Base-by-base conservation (phyloP, 2,888 invertebrate genomes). In the Eilema sororculum region DNA sequence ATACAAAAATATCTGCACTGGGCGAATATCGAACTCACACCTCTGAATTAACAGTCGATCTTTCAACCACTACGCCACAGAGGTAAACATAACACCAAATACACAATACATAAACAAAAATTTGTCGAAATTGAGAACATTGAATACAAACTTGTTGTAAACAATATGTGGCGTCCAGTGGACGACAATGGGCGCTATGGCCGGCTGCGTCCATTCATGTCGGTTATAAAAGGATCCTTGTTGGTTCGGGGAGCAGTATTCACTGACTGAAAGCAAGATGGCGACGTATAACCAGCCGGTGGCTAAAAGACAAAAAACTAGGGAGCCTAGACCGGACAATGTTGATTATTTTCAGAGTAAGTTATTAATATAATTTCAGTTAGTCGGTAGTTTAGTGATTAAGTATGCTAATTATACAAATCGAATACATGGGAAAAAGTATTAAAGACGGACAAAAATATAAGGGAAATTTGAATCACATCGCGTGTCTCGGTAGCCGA, bases 281-380 rank as follows among this genome's bases (percentile, higher is more conserved):
- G 83, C 93, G 62, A 77, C 87, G 1, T 91, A 92, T 80, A 87
- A 85, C 61, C 93, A 93, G 76, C 84, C 89, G 0, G 89, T 85
- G 0, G 81, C 84, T 1, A 95, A 95, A 78, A 84, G 94, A 75
- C 94, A 91, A 82, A 95, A 94, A 78, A 88, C 91, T n/a, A 80
- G 89, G 46, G 94, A 95, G 25, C 80, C 80, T 0, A 86, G 89
- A 66, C 75, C 75, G 8, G 93, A 92, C 5, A 82, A 84, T 73
- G 85, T 87, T 28, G 94, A 95, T 72, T 94, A 90, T 76, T 95
- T 94, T 79, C 94, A 94, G 86, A 93, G 95, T 94, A 76, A 67
- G 77, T 25, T 5, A 28, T 28, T 28, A 28, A 28, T 28, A 28
- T 28, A 3, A 28, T 28, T 28, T 28, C 28, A 28, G 28, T 28